These are phyloP conservation scores for Halocynthia aurantium DNA, from an alignment of 23 tunicate species.

Conservation along the genomic window DNA sequence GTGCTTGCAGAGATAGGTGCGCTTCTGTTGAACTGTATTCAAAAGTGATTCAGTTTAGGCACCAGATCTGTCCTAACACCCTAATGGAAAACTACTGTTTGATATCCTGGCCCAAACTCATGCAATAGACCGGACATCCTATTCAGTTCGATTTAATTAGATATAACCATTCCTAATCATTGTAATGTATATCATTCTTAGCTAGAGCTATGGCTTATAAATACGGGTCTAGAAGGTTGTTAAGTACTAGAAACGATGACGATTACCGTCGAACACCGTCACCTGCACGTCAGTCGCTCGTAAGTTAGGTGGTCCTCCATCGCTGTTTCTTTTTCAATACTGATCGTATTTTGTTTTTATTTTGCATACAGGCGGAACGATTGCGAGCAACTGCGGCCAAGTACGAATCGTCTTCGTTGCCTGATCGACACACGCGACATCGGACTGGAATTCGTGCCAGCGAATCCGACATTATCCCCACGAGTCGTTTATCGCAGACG, in stretches of 20 bases:
- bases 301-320: constrained; percentile 26
- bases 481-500: constrained; percentile 3
- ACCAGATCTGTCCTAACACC: too few relatives aligned
- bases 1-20: too few relatives aligned
- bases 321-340: background rate
- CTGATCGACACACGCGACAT: constrained; percentile 48
- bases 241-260: constrained; percentile 47
- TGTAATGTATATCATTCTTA: background rate
- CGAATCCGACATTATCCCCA: constrained; percentile 45
- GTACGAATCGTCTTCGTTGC: constrained; percentile 51
- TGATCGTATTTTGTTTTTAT: constrained; percentile 4
- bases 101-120: too few relatives aligned
- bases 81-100: too few relatives aligned
- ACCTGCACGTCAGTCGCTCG: constrained; percentile 34
- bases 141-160: background rate
- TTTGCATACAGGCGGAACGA: constrained; percentile 43
- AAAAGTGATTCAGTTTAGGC: too few relatives aligned
- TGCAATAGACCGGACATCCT: background rate
- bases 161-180: background rate
- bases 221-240: constrained; percentile 42
- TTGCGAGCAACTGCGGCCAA: constrained; percentile 45
- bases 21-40: too few relatives aligned
- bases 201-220: constrained; percentile 40
- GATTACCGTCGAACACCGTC: constrained; percentile 33
- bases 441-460: constrained; percentile 28